These are phyloP conservation scores for Carassius carassius DNA, from an alignment of 2,113 vertebrate genomes.

Conservation along the genomic window DNA sequence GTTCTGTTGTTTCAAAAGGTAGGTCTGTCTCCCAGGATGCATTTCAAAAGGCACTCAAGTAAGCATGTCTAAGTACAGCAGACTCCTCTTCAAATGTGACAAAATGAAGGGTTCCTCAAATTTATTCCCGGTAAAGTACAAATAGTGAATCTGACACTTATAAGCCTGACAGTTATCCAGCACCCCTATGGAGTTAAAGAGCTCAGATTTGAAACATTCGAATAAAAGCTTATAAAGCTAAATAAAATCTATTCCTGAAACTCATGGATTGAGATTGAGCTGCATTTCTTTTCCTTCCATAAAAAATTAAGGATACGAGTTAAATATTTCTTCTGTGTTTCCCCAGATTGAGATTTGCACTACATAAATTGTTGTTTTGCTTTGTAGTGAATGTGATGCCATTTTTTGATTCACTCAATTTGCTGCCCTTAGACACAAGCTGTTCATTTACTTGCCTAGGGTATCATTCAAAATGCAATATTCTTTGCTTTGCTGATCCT, in stretches of 20 bases:
- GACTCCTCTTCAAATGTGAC: conserved; percentile 49
- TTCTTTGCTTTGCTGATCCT: conserved; percentile 6
- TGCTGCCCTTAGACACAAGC: not conserved
- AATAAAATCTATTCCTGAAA: not conserved
- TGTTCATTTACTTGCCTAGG: not conserved
- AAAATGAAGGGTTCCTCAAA: conserved; percentile 54
- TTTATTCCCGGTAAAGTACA: conserved; percentile 40
- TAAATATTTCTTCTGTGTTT: not conserved
- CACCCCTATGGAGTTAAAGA: conserved; percentile 11
- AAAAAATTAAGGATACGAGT: not conserved
- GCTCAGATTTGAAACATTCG: conserved; percentile 5
- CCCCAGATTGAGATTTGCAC: not conserved
- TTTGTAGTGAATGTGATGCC: not conserved
- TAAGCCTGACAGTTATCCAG: conserved; percentile 43
- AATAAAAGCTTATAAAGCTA: not conserved
- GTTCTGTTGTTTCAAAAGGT: conserved; percentile 51
- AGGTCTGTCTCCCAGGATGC: conserved; percentile 48
- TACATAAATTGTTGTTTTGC: not conserved
- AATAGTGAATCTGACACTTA: conserved; percentile 31
- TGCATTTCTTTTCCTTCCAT: not conserved
- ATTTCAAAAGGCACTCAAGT: conserved; percentile 56
- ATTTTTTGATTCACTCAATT: not conserved
- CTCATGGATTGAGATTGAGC: too few species aligned
- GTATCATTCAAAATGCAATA: not conserved
- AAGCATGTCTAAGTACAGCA: conserved; percentile 44